Evolutionary conservation across 2,797 vertebrate genomes (phyloP).

Genomic region (Antennarius maculatus): DNA sequence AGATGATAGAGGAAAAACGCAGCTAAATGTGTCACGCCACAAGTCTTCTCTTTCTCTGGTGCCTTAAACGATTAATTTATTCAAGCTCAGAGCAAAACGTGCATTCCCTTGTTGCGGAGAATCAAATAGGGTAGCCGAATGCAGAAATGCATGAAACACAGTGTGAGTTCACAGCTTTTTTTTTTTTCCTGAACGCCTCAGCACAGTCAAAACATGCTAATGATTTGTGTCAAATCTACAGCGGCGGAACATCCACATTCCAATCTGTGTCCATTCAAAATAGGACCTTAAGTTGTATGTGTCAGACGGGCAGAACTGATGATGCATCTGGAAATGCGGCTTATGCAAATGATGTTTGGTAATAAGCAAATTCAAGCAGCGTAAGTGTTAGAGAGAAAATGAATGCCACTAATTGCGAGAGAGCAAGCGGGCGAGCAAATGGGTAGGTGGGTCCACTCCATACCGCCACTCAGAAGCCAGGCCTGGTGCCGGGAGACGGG

Average conservation of each 20-base stretch:
- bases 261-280: slow-evolving; percentile 55
- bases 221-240: slow-evolving; percentile 36
- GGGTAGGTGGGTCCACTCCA: slow-evolving; percentile 60
- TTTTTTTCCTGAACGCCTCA: slow-evolving; percentile 22
- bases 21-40: slow-evolving; percentile 53
- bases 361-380: slow-evolving; percentile 69
- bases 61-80: slow-evolving; percentile 61
- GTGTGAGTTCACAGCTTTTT: slow-evolving; percentile 52
- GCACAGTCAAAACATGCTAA: slow-evolving; percentile 28
- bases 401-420: slow-evolving; percentile 69
- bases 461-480: slow-evolving; percentile 54
- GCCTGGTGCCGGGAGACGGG: slow-evolving; percentile 14
- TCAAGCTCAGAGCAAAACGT: slow-evolving; percentile 51
- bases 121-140: slow-evolving; percentile 39
- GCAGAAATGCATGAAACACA: slow-evolving; percentile 43
- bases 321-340: slow-evolving; percentile 69
- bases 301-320: slow-evolving; percentile 53
- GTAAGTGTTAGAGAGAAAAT: slow-evolving; percentile 57
- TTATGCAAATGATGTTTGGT: slow-evolving; percentile 74
- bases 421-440: slow-evolving; percentile 46
- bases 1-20: slow-evolving; percentile 51
- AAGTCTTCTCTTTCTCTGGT: slow-evolving; percentile 27
- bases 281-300: slow-evolving; percentile 42
- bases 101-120: slow-evolving; percentile 25
- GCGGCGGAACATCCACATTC: slow-evolving; percentile 27